These are phyloP conservation scores for Malurus melanocephalus DNA, from an alignment of 2,113 vertebrate genomes.

Conservation along the genomic window DNA sequence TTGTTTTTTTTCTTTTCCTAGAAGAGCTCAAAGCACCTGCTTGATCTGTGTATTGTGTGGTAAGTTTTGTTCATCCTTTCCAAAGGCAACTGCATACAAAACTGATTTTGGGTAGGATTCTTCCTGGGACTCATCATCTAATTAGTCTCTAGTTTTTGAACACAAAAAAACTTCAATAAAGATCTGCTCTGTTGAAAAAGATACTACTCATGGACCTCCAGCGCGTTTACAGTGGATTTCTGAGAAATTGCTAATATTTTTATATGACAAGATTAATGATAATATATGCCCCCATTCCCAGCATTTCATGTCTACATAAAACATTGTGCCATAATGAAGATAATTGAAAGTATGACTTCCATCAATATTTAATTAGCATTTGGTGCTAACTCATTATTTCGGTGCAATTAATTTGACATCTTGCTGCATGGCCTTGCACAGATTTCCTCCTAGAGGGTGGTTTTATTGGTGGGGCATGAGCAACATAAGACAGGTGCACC, in stretches of 20 bases:
- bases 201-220: not conserved
- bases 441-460: conserved; percentile 58
- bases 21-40: not conserved
- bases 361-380: conserved; percentile 85
- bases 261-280: conserved; percentile 49
- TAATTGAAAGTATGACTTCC: conserved; percentile 76
- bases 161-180: not conserved
- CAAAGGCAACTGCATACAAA: not conserved
- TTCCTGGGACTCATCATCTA: not conserved
- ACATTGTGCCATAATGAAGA: conserved; percentile 70
- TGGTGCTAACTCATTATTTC: conserved; percentile 77
- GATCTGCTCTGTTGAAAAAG: not conserved
- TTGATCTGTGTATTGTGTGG: too few relatives aligned
- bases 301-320: conserved; percentile 67
- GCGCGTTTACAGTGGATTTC: not conserved
- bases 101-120: not conserved
- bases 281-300: conserved; percentile 30
- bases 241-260: conserved; percentile 31
- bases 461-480: conserved; percentile 47
- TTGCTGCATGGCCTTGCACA: conserved; percentile 58
- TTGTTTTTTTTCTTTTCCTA: not conserved
- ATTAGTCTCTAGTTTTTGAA: too few relatives aligned
- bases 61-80: not conserved
- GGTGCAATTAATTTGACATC: conserved; percentile 75
- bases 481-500: conserved; percentile 31